phyloP scores from a whole-genome alignment of 2,797 vertebrate genomes.

The Coilia nasus region DNA sequence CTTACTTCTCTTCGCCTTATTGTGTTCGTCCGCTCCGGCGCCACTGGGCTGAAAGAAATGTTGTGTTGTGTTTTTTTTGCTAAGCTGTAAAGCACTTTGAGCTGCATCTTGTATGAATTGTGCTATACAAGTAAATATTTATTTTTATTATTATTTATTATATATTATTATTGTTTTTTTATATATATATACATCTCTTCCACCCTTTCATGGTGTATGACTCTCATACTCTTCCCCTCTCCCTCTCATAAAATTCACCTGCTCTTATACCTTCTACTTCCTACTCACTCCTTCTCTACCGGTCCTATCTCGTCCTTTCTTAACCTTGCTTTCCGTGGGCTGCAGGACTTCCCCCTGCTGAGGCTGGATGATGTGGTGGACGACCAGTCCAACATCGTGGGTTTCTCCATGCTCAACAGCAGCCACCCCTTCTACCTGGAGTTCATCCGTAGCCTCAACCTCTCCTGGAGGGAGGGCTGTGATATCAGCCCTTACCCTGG shows the following conservation, averaged over 20 bases:
- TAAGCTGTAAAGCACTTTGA: too few species aligned
- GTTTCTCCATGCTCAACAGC: conserved; percentile 89
- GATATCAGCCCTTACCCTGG: conserved; percentile 71
- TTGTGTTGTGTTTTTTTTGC: too few species aligned
- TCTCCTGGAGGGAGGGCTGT: conserved; percentile 92
- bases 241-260: background rate
- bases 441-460: conserved; percentile 91
- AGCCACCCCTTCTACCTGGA: conserved; percentile 89
- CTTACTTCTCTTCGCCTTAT: too few species aligned
- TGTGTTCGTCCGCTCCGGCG: too few species aligned
- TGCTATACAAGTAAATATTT: too few species aligned
- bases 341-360: conserved; percentile 88
- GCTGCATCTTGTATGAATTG: too few species aligned
- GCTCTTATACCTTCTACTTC: background rate
- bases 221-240: background rate
- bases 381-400: conserved; percentile 88
- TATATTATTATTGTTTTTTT: too few species aligned
- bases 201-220: background rate
- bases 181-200: too few species aligned
- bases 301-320: background rate
- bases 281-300: conserved; percentile 65
- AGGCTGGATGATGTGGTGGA: conserved; percentile 86
- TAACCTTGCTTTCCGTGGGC: background rate
- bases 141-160: too few species aligned
- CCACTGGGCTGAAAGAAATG: too few species aligned